Evolutionary conservation across 2,888 invertebrate species (phyloP).

Genomic region (Phrixothrix hirtus): DNA sequence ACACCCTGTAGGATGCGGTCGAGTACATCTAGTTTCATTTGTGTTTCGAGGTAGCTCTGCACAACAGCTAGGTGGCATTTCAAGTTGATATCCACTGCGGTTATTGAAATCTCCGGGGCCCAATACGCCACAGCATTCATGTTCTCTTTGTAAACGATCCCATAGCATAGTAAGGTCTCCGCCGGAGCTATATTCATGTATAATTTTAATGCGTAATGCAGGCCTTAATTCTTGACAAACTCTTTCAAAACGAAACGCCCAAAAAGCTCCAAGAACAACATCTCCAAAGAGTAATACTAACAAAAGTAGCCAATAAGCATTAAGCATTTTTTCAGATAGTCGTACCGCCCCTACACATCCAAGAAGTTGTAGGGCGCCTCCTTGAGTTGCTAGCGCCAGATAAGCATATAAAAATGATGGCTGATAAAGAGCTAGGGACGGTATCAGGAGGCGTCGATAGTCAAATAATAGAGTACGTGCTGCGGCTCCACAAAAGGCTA

Average conservation of each 20-base stretch:
- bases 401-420: constrained; percentile 76
- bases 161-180: constrained; percentile 74
- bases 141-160: constrained; percentile 76
- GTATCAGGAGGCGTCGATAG: constrained; percentile 72
- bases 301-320: constrained; percentile 82
- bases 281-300: constrained; percentile 81
- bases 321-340: constrained; percentile 78
- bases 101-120: constrained; percentile 58
- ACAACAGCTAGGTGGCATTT: constrained; percentile 50
- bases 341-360: constrained; percentile 82
- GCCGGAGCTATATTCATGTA: constrained; percentile 74
- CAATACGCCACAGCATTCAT: constrained; percentile 76
- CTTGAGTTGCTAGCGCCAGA: constrained; percentile 75
- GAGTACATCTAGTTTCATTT: constrained; percentile 36
- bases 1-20: constrained; percentile 61
- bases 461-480: constrained; percentile 71
- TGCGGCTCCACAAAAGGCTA: constrained; percentile 78
- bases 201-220: constrained; percentile 60
- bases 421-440: constrained; percentile 69
- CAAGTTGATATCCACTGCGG: constrained; percentile 41
- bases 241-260: constrained; percentile 79
- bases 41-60: constrained; percentile 41
- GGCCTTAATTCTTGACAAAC: constrained; percentile 75
- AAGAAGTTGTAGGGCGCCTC: constrained; percentile 68
- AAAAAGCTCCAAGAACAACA: constrained; percentile 80